A percentile compares a stretch with the other conserved stretches of the same genome.
phyloP scores from a whole-genome alignment of 2,113 vertebrate species.

The Gracilinanus agilis region DNA sequence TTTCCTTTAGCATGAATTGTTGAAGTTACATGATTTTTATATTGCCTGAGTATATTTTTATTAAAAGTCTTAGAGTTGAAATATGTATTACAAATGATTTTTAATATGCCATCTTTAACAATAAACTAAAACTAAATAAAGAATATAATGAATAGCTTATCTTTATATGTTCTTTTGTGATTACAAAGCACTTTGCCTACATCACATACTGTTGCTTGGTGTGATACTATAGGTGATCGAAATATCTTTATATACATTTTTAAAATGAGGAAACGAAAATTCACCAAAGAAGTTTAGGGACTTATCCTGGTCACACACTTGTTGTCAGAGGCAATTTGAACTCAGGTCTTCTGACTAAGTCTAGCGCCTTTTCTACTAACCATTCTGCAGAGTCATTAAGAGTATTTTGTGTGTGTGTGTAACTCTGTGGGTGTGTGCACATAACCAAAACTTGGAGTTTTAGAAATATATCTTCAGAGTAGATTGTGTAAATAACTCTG shows the following conservation, averaged over 20 bases:
- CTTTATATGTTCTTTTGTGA: background rate
- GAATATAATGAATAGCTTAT: background rate
- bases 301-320: background rate
- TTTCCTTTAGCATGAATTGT: conserved; percentile 31
- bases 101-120: conserved; percentile 12
- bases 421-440: too few relatives aligned
- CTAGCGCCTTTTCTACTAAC: background rate
- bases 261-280: background rate
- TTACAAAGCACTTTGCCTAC: background rate
- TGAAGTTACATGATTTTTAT: conserved; percentile 47
- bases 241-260: background rate
- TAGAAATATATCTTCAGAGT: background rate
- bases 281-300: background rate
- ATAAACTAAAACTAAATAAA: background rate
- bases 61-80: conserved; percentile 50
- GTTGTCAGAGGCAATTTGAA: background rate
- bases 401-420: too few relatives aligned
- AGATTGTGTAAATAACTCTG: background rate
- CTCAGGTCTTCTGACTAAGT: background rate
- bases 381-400: background rate
- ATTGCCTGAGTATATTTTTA: conserved; percentile 42
- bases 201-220: background rate
- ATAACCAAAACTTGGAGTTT: background rate
- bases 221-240: background rate
- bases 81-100: conserved; percentile 52